Evolutionary conservation across 37 sponge, comb jelly and placozoan species (phyloP), one percentile per base, ranked within the genome.

Genomic region (Ianthella basta): DNA sequence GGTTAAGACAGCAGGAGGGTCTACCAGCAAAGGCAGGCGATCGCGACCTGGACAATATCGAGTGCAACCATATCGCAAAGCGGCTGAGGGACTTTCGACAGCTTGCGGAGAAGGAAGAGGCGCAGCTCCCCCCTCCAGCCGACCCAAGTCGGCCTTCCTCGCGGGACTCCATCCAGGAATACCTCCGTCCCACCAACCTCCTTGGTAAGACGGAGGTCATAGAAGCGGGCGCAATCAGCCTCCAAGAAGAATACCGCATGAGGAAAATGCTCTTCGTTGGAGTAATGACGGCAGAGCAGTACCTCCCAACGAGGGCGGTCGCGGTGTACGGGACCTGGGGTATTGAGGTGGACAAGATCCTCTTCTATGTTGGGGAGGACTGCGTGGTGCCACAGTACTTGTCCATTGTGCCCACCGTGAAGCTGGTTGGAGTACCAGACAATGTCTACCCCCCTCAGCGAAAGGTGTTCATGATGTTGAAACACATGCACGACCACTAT

Each of bases 291-390:
- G 80, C 87, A 23, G 72, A 87, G 72, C 75, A 83, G 18, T 89
- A 89, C 67, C 72, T 92, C 36, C n/a, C 65, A 15, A 92, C 93
- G 2, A 64, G 93, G 24, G 93, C 93, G 4, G 61, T 59, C 24
- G 85, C 93, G 4, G 72, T 92, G 29, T 83, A 87, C 77, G 87
- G 86, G 4, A 92, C 93, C 0, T 92, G 93, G 93, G 91, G 86
- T 0, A 55, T 34, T 15, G 91, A 92, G 13, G 68, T 89, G 73
- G 56, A 81, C 32, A 89, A 89, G 68, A 23, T 92, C 3, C 50
- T 33, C 56, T 84, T 92, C 67, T 92, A 81, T 65, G 86, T 89
- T 0, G 91, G 89, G 0, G 87, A 79, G 29, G 93, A 87, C 80
- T 90, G 91, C 55, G 70, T 81, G 53, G 59, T 83, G 15, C 56